These are phyloP conservation scores for Melanostigma gelatinosum DNA, from an alignment of 2,113 vertebrate species.

Conservation along the genomic window DNA sequence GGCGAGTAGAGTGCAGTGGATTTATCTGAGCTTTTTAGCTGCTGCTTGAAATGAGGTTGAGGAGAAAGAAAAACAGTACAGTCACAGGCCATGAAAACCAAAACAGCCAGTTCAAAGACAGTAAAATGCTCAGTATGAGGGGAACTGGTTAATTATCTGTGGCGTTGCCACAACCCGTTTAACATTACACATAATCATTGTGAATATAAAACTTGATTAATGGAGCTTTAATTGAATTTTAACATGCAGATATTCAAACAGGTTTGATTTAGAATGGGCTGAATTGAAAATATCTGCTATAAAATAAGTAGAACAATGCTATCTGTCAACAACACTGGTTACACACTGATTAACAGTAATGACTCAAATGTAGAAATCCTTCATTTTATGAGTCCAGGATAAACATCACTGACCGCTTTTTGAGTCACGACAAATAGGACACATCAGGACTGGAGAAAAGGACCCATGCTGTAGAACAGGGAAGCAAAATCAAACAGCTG, in stretches of 20 bases:
- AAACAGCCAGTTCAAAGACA: background rate
- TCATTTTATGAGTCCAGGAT: slow-evolving; percentile 4
- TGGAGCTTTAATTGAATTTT: background rate
- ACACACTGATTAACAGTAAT: slow-evolving; percentile 47
- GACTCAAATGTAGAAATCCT: slow-evolving; percentile 41
- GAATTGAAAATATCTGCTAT: background rate
- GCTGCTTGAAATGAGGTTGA: background rate
- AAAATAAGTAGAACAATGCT: slow-evolving; percentile 5
- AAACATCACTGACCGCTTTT: slow-evolving; percentile 9
- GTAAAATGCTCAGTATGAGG: background rate
- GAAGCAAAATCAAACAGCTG: slow-evolving; percentile 34
- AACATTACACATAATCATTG: background rate
- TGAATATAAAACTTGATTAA: background rate
- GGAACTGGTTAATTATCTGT: background rate
- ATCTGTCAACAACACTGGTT: slow-evolving; percentile 27
- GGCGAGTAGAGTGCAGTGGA: background rate
- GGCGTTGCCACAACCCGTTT: background rate
- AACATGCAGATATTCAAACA: background rate
- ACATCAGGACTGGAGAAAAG: slow-evolving; percentile 28
- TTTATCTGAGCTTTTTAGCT: background rate
- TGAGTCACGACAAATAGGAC: slow-evolving; percentile 61
- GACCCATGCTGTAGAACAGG: background rate
- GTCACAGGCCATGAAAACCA: background rate
- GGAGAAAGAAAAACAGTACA: background rate
- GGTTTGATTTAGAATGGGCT: background rate